phyloP scores from a whole-genome alignment of 2,888 invertebrate species.

The Sepiola atlantica region DNA sequence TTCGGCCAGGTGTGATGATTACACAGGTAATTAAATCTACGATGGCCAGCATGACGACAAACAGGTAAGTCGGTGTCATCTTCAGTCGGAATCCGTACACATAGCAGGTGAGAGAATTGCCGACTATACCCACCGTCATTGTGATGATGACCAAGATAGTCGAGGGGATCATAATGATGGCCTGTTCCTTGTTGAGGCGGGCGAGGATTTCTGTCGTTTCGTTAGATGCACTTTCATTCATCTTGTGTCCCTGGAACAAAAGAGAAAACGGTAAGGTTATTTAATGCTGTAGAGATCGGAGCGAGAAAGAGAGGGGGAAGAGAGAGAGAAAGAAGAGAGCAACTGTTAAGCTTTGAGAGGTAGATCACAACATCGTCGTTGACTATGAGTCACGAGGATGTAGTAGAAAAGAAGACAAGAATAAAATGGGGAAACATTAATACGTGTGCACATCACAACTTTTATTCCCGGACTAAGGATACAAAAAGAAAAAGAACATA shows the following conservation, averaged over 20 bases:
- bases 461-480: too few relatives aligned
- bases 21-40: constrained; percentile 3
- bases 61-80: constrained; percentile 16
- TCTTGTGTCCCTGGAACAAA: neutral
- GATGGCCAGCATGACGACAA: constrained; percentile 38
- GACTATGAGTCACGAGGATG: too few relatives aligned
- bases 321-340: too few relatives aligned
- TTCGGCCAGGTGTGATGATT: constrained; percentile 37
- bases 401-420: too few relatives aligned
- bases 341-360: too few relatives aligned
- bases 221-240: neutral
- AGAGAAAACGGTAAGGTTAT: neutral
- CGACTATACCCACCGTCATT: neutral
- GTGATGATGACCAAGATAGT: constrained; percentile 38
- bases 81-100: constrained; percentile 39
- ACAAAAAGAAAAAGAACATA: too few relatives aligned
- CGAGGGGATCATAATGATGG: neutral
- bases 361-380: too few relatives aligned
- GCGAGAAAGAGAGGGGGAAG: too few relatives aligned
- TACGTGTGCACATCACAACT: too few relatives aligned
- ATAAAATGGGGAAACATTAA: too few relatives aligned
- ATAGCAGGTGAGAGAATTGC: constrained; percentile 14
- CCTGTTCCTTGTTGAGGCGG: constrained; percentile 36
- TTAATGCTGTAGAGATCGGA: neutral
- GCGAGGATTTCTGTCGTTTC: neutral